Percentiles rank a stretch among this genome's conserved stretches.
These are phyloP conservation scores for Eriosoma lanigerum DNA, from an alignment of 1,140 invertebrate genomes.

Conservation along the genomic window DNA sequence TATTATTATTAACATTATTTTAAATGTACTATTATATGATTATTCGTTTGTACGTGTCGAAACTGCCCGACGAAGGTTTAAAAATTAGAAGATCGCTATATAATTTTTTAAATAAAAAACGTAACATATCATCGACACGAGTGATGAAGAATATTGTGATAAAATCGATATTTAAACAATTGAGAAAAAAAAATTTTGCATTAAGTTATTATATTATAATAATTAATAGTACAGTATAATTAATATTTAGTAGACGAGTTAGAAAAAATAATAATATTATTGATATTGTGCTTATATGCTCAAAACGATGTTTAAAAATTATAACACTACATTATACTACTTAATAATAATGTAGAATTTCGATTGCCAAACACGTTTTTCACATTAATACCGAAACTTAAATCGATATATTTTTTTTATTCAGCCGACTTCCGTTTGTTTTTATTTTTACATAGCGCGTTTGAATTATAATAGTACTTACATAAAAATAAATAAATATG, in stretches of 20 bases:
- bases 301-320: no score
- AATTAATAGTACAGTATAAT: no score
- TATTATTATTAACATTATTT: no score
- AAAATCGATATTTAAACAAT: conserved; percentile 40
- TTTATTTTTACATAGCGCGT: conserved; percentile 1
- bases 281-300: conserved; percentile 39
- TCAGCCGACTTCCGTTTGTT: not conserved
- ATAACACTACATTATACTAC: no score
- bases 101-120: conserved; percentile 39
- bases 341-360: conserved; percentile 16
- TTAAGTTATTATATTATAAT: not conserved
- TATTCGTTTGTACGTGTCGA: conserved; percentile 40
- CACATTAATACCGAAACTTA: not conserved
- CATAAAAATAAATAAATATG: no score
- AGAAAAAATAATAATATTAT: not conserved
- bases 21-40: no score
- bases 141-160: conserved; percentile 51
- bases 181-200: not conserved
- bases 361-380: conserved; percentile 43
- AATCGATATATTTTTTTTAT: conserved; percentile 16
- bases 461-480: not conserved
- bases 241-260: conserved; percentile 7
- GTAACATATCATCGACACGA: conserved; percentile 50
- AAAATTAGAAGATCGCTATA: conserved; percentile 26
- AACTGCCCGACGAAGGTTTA: conserved; percentile 5